Percentiles rank a stretch among this genome's conserved stretches.
These are phyloP conservation scores for Syngnathus floridae DNA, from an alignment of 2,113 vertebrate genomes.

Conservation along the genomic window DNA sequence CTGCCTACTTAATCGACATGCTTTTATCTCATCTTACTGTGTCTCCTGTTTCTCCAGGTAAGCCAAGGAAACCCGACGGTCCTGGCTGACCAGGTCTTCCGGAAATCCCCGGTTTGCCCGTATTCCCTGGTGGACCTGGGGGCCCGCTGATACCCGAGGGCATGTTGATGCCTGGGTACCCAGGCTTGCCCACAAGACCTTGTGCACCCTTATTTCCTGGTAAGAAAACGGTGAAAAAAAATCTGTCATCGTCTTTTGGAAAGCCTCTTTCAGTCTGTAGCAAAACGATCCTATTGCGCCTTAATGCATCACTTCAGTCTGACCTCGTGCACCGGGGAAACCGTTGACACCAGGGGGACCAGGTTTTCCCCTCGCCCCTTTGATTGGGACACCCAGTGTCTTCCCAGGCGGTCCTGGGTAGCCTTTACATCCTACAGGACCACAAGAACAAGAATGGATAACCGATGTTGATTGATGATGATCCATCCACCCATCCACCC, in stretches of 20 bases:
- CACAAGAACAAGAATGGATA: neutral
- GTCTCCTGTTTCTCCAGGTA: slow-evolving; percentile 70
- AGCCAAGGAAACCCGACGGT: slow-evolving; percentile 62
- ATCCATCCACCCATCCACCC: neutral
- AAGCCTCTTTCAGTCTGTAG: neutral
- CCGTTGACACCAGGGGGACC: slow-evolving; percentile 40
- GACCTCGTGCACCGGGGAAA: slow-evolving; percentile 61
- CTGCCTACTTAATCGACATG: neutral
- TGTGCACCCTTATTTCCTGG: slow-evolving; percentile 57
- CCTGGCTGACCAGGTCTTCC: slow-evolving; percentile 51
- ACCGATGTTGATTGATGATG: neutral
- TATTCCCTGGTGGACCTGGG: slow-evolving; percentile 39
- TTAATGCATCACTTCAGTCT: slow-evolving; percentile 6
- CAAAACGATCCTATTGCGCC: neutral
- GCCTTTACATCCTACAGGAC: slow-evolving; percentile 52
- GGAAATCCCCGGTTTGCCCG: slow-evolving; percentile 37
- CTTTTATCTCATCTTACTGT: slow-evolving; percentile 47
- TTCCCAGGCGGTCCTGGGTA: slow-evolving; percentile 41
- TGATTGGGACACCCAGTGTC: slow-evolving; percentile 5
- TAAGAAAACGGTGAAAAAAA: neutral
- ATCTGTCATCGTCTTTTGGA: too few species aligned
- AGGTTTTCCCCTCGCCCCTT: slow-evolving; percentile 38
- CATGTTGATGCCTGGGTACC: slow-evolving; percentile 11
- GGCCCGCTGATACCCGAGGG: slow-evolving; percentile 40
- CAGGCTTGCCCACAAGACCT: slow-evolving; percentile 45